Evolutionary conservation across 2,797 vertebrate genomes (phyloP), one percentile per base, ranked within the genome.

Genomic region (Peromyscus melanophrys): DNA sequence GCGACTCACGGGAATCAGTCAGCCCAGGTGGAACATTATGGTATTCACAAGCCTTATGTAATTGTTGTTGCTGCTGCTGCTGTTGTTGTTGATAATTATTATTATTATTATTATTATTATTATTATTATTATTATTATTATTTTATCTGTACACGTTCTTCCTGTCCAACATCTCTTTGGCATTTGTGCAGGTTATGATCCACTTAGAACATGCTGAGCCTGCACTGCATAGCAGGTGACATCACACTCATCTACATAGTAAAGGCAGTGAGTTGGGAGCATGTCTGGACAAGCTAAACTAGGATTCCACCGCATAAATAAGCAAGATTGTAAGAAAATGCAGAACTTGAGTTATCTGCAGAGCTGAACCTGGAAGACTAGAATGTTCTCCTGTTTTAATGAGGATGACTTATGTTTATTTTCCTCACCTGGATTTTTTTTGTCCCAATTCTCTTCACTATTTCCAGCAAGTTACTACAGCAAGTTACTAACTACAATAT

Each of bases 321-420:
- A 85, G 23, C 57, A 87, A 92, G 14, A 65, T 0, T 37, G 65
- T 65, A 85, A 75, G 69, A 29, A 90, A 96, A 57, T 37, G 16
- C 88, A 82, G 59, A 97, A 89, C 17, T 46, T 37, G 17, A 90
- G 34, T 94, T 71, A 88, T 63, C 14, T 71, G 37, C 49, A 78
- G 1, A 83, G 19, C 25, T 73, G 23, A 17, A 55, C 31, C 46
- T 57, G 52, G 10, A 84, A 69, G 49, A 76, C 2, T 34, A 77
- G 27, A 71, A 55, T 27, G 12, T 46, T 75, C 31, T 86, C 27
- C 21, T 34, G 27, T 46, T 61, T 69, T 82, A 6, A 61, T 63
- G n/a, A 94, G 34, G 17, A 73, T 13, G 17, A 31, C n/a, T 83
- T 6, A 89, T 27, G 49, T 55, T 61, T 78, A 2, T 17, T 34